Evolutionary conservation across 2,888 invertebrate genomes (phyloP).

Genomic region (Acanthosoma haemorrhoidale): DNA sequence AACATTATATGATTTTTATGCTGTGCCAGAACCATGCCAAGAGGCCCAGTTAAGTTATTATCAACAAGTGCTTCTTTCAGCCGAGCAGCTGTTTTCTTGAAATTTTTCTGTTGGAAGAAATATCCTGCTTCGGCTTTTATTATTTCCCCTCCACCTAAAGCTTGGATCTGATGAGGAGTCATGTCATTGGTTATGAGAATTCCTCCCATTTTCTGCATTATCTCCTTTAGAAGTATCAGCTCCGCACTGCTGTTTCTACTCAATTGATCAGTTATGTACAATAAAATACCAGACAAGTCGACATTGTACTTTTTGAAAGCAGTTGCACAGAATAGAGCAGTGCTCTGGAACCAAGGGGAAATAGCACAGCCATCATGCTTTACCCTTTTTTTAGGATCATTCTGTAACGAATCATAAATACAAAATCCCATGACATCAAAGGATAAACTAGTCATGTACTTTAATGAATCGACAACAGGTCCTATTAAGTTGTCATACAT

Average conservation of each 20-base stretch:
- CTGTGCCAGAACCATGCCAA: slow-evolving; percentile 93
- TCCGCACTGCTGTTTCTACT: slow-evolving; percentile 88
- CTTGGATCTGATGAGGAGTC: slow-evolving; percentile 92
- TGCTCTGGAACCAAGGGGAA: slow-evolving; percentile 88
- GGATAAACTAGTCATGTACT: slow-evolving; percentile 89
- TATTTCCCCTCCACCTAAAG: slow-evolving; percentile 94
- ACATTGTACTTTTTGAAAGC: slow-evolving; percentile 96
- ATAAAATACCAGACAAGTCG: slow-evolving; percentile 88
- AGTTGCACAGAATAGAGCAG: slow-evolving; percentile 91
- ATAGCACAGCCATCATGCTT: slow-evolving; percentile 88
- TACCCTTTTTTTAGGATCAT: slow-evolving; percentile 64
- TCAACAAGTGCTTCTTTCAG: slow-evolving; percentile 92
- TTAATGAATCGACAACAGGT: slow-evolving; percentile 95
- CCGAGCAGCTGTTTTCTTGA: slow-evolving; percentile 88
- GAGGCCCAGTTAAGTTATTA: slow-evolving; percentile 85
- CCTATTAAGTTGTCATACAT: slow-evolving; percentile 88
- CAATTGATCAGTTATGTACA: slow-evolving; percentile 94
- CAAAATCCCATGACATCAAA: slow-evolving; percentile 95
- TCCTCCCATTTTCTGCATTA: slow-evolving; percentile 99
- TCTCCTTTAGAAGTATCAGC: slow-evolving; percentile 87
- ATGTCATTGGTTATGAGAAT: slow-evolving; percentile 95
- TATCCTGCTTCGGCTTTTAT: slow-evolving; percentile 93
- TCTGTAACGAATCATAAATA: slow-evolving; percentile 83
- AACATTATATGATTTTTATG: slow-evolving; percentile 94
- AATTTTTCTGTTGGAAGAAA: slow-evolving; percentile 93